Conservation (phyloP, 1,140 invertebrate genomes). For the Sitobion miscanthi region DNA sequence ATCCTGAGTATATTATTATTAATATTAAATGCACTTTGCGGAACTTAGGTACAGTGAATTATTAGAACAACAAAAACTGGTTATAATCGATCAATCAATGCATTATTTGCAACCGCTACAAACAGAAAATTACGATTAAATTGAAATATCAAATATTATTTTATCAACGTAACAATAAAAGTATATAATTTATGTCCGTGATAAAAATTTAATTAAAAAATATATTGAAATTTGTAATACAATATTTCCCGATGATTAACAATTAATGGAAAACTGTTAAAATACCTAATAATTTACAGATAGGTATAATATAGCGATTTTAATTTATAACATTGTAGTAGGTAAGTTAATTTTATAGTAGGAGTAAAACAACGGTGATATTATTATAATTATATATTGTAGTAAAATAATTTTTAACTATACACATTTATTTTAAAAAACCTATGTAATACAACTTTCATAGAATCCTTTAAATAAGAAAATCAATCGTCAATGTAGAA, state of each 20-base stretch:
- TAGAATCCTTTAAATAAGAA: neutral
- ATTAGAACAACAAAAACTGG: slow-evolving; percentile 29
- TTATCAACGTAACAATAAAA: neutral
- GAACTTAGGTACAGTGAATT: neutral
- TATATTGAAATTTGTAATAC: neutral
- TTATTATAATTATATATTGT: neutral
- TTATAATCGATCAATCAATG: slow-evolving; percentile 15
- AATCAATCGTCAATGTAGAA: neutral
- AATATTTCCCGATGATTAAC: neutral
- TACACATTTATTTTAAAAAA: neutral
- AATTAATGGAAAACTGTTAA: neutral
- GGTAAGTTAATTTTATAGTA: neutral
- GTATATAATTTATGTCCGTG: neutral
- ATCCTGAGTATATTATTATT: neutral
- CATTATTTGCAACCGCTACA: neutral
- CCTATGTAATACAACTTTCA: neutral
- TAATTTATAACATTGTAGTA: neutral
- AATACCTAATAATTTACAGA: neutral
- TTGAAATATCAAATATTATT: slow-evolving; percentile 11
- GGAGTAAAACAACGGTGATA: neutral
- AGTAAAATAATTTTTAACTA: neutral
- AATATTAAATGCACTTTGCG: neutral
- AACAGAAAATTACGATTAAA: neutral
- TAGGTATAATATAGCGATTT: neutral
- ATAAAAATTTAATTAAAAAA: neutral